Base-by-base conservation (phyloP, 2,113 vertebrate genomes). In the Laterallus jamaicensis region DNA sequence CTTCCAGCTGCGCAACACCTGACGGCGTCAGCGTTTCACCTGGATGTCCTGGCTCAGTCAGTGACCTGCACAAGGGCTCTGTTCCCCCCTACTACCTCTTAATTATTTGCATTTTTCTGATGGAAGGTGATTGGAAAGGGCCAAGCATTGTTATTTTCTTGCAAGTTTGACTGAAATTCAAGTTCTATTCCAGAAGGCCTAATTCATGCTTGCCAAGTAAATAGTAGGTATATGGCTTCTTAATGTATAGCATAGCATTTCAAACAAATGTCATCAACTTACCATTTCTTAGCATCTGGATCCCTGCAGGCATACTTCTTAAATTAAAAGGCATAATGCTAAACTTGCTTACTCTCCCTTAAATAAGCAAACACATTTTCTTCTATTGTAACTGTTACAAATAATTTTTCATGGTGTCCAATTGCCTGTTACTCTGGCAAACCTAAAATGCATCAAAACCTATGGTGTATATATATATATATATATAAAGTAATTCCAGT, bases 301-400 rank as follows among this genome's bases (percentile, higher is more conserved):
- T 80, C 68, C 92, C 82, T 85, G 55, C 85, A 91, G 94, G 82
- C 52, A 47, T 49, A 52, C 64, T 89, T 82, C 78, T 82, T 82
- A 66, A 84, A 89, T 54, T 69, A 85, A 87, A 89, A 91, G 66
- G 67, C 49, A 2, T 76, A 89, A 87, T 5, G 7, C 22, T 90
- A 52, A 82, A 62, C 47, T 90, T 26, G 1, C 50, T 90, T 94
- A 59, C 91, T 88, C 59, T 87, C 32, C 37, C 63, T 94, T 87
- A 82, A 82, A 80, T 77, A 92, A 82, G 39, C 60, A 92, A 85
- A 68, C 22, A 20, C 40, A 47, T 93, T 95, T 88, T 93, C 78
- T 87, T 15, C 24, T 82, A 44, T 8, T 84, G 63, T 86, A 77
- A 86, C 67, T 47, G 74, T 91, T 88, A 64, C 54, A 82, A 90